A percentile compares a stretch with the other conserved stretches of the same genome.
phyloP scores from a whole-genome alignment of 2,888 invertebrate genomes.

The Opisthograptis luteolata region DNA sequence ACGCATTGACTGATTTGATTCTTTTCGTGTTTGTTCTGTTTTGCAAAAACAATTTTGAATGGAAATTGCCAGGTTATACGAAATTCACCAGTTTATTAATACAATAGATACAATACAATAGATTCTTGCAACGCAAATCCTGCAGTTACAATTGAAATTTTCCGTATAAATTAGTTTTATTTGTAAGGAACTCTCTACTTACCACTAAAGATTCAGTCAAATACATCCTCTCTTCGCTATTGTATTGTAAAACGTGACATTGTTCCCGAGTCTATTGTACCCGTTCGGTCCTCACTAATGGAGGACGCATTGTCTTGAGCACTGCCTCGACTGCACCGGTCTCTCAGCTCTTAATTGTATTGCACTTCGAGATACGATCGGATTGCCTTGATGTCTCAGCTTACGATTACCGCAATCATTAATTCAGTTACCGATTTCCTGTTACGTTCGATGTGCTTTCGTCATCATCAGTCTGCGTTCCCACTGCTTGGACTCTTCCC shows the following conservation, averaged over 20 bases:
- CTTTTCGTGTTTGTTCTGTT: no score
- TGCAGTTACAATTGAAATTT: neutral
- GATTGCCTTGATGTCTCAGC: constrained; percentile 12
- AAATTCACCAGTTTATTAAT: no score
- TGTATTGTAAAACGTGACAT: constrained; percentile 75
- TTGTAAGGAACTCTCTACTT: neutral
- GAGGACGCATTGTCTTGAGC: constrained; percentile 77
- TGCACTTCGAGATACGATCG: constrained; percentile 29
- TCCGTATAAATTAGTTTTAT: neutral
- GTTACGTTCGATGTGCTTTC: neutral
- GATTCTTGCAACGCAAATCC: no score
- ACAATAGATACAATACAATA: no score
- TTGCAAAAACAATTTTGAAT: no score
- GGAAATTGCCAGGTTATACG: no score
- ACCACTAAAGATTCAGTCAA: constrained; percentile 56
- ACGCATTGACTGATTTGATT: no score
- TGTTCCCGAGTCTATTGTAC: constrained; percentile 55
- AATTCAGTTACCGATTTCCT: neutral
- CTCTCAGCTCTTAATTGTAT: constrained; percentile 30
- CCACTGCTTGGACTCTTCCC: no score
- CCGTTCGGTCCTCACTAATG: constrained; percentile 74
- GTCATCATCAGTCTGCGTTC: neutral
- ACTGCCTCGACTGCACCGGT: constrained; percentile 35
- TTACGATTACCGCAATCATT: neutral
- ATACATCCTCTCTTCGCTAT: constrained; percentile 79